Base-by-base conservation (phyloP, 2,797 vertebrate genomes). In the Phoxinus dragarum region DNA sequence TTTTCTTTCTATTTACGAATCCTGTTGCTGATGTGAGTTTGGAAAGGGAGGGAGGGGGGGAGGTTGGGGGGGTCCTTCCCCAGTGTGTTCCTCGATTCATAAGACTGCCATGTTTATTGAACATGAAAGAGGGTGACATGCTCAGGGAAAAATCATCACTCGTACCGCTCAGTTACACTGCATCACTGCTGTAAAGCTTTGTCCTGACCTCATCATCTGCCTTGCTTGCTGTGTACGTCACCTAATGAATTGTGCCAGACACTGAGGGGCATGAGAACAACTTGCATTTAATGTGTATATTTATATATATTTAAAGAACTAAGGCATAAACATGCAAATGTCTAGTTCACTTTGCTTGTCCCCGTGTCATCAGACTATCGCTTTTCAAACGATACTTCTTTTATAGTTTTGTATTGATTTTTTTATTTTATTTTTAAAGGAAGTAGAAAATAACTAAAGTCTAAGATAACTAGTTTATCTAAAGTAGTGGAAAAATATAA, bases 101-200 rank as follows among this genome's bases (percentile, higher is more conserved):
- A 59, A 56, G 19, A 69, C 64, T 69, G n/a, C 47, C 52, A 44
- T 56, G 2, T 74, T 82, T 71, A 38, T 47, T 36, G 44, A 61
- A 27, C 36, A 23, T 52, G 38, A 64, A 23, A 31, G 44, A 77
- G 34, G 82, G 8, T 23, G 17, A 56, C 31, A 16, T 75, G 19
- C 81, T 87, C 85, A 74, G 86, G 69, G 64, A 79, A 76, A 59
- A 34, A 69, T 77, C 12, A 27, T 69, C n/a, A 64, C 56, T 52
- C 9, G 9, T 47, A 23, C 56, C 5, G 1, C 61, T 76, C 17
- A 8, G 61, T 52, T 27, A 52, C 21, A 34, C 38, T 7, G 2
- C 27, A 74, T 64, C 19, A 42, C 9, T 42, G 17, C 44, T 38
- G 40, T 67, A 38, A 75, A 84, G 72, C 23, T 23, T 54, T 38